Conservation (phyloP, 2,113 vertebrate genomes). For the Corydoras sp. region DNA sequence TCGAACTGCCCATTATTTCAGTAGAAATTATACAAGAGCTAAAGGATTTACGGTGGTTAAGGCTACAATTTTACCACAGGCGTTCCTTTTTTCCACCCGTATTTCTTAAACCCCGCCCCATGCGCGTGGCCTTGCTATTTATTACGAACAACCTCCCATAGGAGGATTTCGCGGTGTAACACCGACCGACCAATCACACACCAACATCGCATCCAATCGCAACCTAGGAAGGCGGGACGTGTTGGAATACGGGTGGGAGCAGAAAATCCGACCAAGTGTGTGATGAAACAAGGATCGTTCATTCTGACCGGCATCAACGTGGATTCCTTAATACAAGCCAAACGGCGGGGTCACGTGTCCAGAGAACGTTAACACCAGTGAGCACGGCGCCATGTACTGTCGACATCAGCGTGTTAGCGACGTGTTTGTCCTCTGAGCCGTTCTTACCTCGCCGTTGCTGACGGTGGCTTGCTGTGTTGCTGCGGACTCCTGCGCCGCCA, state of each 20-base stretch:
- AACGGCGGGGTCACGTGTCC: not conserved
- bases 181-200: not conserved
- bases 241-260: conserved; percentile 4
- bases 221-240: not conserved
- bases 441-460: conserved; percentile 74
- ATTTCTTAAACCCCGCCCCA: conserved; percentile 6
- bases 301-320: conserved; percentile 37
- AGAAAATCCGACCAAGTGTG: not conserved
- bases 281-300: conserved; percentile 21
- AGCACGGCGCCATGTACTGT: not conserved
- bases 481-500: conserved; percentile 72
- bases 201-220: not conserved
- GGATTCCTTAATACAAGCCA: not conserved
- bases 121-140: not conserved
- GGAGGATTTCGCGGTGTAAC: not conserved
- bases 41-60: not conserved
- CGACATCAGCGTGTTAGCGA: not conserved
- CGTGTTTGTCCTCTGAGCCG: conserved; percentile 39
- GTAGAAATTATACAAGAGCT: not conserved
- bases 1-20: not conserved
- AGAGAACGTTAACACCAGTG: not conserved
- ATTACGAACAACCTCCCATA: not conserved
- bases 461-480: conserved; percentile 51
- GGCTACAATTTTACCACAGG: not conserved
- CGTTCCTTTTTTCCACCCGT: conserved; percentile 9